These are phyloP conservation scores for Trachelus iudaicus DNA, from an alignment of 2,888 invertebrate species.

Conservation along the genomic window DNA sequence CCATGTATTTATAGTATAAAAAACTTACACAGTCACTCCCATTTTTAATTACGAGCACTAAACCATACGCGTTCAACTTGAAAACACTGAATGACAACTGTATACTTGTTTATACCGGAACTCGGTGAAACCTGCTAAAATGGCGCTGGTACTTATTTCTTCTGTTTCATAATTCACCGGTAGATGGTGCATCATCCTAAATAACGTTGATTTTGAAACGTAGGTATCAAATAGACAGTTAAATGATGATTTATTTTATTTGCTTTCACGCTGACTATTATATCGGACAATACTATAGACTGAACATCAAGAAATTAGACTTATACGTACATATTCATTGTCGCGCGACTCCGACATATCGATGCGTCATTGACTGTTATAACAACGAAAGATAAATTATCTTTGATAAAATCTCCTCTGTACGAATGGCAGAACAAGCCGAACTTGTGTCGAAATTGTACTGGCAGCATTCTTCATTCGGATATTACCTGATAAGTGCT, in stretches of 20 bases:
- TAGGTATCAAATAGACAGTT: too few relatives aligned
- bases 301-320: neutral
- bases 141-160: neutral
- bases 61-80: neutral
- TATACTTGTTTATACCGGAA: neutral
- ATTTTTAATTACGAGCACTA: slow-evolving; percentile 58
- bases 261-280: neutral
- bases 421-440: neutral
- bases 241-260: too few relatives aligned
- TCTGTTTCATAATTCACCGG: neutral
- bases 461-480: neutral
- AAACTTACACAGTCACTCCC: slow-evolving; percentile 75
- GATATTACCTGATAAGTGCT: neutral
- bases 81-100: slow-evolving; percentile 1
- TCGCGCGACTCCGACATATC: neutral
- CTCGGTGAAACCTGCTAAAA: neutral
- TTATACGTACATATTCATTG: too few relatives aligned
- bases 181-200: neutral
- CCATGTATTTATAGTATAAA: neutral
- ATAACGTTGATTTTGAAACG: neutral
- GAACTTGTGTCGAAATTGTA: neutral
- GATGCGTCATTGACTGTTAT: neutral
- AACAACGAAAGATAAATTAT: neutral
- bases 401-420: neutral
- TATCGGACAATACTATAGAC: neutral